Evolutionary conservation across 2,113 vertebrate species (phyloP), one percentile per base, ranked within the genome.

Genomic region (Xenopus laevis): DNA sequence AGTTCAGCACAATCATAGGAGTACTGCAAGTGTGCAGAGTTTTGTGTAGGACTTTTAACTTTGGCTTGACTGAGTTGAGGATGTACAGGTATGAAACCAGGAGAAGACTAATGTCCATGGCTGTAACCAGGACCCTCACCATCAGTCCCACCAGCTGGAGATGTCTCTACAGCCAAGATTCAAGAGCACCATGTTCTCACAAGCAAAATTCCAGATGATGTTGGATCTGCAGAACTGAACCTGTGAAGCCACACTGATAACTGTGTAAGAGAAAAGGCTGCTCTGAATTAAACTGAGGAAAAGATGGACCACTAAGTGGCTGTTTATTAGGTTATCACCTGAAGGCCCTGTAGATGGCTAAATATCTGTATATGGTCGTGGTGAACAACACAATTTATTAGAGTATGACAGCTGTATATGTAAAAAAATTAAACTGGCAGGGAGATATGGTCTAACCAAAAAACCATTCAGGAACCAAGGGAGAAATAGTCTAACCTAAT

Each of bases 371-470:
- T 33, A 33, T 4, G 30, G 30, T 6, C 30, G 6, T 33, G 88
- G 83, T 87, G 62, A 83, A 57, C 11, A 89, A 63, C 27, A 89
- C 60, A n/a, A 65, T 80, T 23, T 79, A 82, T 33, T 88, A 87
- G 1, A 80, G 75, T 1, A 4, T 65, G 8, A 81, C 23, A 44
- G 77, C 33, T 11, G 82, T 89, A 72, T 93, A 90, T 30, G 90
- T 86, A 64, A 84, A 78, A 79, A 94, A 93, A 89, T 93, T 94
- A 76, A 95, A 93, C 78, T 0, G 79, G 30, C 78, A 90, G 59
- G 0, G 89, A 91, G 79, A 93, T 86, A 30, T 23, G 58, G n/a
- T n/a, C n/a, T n/a, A n/a, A n/a, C n/a, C n/a, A n/a, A n/a, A n/a
- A n/a, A 33, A 33, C 3, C 30, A 33, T 3, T 3, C 30, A 33